Conservation (phyloP, 2,113 vertebrate species). For the Anolis carolinensis region DNA sequence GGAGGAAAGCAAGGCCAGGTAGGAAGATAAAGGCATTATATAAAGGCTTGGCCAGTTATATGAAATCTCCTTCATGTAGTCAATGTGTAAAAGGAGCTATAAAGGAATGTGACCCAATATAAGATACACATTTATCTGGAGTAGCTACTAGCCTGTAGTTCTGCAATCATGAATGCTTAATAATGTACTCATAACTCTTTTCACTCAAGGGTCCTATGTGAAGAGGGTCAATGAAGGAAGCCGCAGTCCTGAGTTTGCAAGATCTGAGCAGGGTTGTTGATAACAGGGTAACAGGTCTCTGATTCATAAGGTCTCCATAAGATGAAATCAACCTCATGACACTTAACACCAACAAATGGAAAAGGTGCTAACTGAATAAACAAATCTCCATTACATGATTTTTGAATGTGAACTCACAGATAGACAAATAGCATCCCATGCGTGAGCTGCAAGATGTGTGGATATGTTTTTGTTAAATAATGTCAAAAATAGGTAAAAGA, state of each 20-base stretch:
- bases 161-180: not conserved
- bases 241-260: too few species aligned
- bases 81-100: not conserved
- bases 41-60: not conserved
- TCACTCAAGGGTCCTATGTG: not conserved
- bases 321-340: too few species aligned
- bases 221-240: too few species aligned
- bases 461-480: too few species aligned
- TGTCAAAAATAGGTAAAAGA: too few species aligned
- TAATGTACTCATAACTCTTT: not conserved
- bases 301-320: too few species aligned
- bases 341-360: not conserved
- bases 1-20: not conserved
- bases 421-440: too few species aligned
- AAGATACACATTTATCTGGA: not conserved
- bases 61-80: not conserved
- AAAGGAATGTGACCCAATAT: not conserved
- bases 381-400: not conserved
- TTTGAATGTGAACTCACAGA: not conserved
- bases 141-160: not conserved
- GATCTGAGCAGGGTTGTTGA: too few species aligned
- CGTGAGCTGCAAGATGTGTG: too few species aligned
- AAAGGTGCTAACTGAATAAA: not conserved
- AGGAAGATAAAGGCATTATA: too few species aligned
- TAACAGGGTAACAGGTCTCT: too few species aligned